These are phyloP conservation scores for Psammodynastes pulverulentus DNA, from an alignment of 2,113 vertebrate species.

Conservation along the genomic window DNA sequence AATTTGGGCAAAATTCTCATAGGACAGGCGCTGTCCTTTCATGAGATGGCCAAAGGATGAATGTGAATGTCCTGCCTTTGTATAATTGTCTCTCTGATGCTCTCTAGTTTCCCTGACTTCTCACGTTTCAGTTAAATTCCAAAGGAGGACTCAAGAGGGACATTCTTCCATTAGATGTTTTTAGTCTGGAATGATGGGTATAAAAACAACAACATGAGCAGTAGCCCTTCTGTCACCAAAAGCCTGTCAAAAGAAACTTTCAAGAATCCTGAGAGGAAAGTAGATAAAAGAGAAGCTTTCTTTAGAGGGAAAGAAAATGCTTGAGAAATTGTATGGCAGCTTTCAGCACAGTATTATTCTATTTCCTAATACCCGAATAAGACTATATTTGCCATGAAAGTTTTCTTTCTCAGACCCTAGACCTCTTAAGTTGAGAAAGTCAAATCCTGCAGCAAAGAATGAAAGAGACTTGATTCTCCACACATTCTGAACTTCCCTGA, in stretches of 20 bases:
- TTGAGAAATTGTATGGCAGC: not conserved
- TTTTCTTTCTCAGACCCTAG: not conserved
- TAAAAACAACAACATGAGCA: not conserved
- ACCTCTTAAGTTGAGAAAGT: not conserved
- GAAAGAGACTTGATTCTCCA: not conserved
- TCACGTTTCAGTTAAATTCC: not conserved
- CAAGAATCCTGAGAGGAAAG: not conserved
- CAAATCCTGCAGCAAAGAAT: not conserved
- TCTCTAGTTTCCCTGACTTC: not conserved
- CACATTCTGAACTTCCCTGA: not conserved
- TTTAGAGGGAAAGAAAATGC: not conserved
- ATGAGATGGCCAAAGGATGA: not conserved
- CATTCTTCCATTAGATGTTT: not conserved
- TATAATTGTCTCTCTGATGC: not conserved
- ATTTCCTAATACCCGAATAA: not conserved
- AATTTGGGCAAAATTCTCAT: not conserved
- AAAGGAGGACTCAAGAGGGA: not conserved
- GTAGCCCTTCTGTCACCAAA: not conserved
- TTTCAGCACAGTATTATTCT: not conserved
- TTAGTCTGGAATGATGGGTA: not conserved
- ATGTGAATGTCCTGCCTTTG: not conserved
- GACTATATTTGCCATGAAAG: not conserved
- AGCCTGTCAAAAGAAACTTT: not conserved
- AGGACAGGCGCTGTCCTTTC: not conserved
- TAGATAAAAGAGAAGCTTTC: not conserved